These are phyloP conservation scores for Bubo blakistoni DNA, from an alignment of 2,113 vertebrate species.

Conservation along the genomic window DNA sequence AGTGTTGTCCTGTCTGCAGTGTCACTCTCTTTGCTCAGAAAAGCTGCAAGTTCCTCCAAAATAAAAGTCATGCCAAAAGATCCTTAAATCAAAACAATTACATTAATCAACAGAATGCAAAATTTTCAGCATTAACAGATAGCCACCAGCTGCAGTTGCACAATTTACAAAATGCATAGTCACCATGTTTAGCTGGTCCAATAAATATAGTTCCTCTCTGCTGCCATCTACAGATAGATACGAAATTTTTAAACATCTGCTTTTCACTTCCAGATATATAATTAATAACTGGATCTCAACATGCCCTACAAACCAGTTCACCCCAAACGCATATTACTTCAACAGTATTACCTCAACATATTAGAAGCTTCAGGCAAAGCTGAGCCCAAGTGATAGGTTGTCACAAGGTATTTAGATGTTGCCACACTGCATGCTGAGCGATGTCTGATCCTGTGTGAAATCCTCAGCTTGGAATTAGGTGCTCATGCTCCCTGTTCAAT, in stretches of 20 bases:
- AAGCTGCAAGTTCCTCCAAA: not conserved
- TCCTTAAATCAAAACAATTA: not conserved
- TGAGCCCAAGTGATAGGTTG: not conserved
- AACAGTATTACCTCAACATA: not conserved
- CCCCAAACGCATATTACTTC: not conserved
- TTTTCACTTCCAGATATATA: not conserved
- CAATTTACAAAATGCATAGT: not conserved
- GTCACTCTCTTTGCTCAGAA: not conserved
- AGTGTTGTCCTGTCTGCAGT: not conserved
- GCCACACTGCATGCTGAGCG: not conserved
- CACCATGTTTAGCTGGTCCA: not conserved
- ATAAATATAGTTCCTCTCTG: not conserved
- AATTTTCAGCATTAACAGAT: not conserved
- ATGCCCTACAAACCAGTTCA: not conserved
- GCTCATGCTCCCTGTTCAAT: not conserved
- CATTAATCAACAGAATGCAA: not conserved
- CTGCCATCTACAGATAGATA: slow-evolving; percentile 36
- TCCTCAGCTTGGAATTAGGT: not conserved
- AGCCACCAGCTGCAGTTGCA: not conserved
- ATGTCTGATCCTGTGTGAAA: not conserved
- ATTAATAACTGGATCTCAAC: not conserved
- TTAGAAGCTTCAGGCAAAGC: not conserved
- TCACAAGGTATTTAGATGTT: not conserved
- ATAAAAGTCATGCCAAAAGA: not conserved
- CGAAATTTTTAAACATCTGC: not conserved